Evolutionary conservation across 2,797 vertebrate species (phyloP).

Genomic region (Australoheros facetus): DNA sequence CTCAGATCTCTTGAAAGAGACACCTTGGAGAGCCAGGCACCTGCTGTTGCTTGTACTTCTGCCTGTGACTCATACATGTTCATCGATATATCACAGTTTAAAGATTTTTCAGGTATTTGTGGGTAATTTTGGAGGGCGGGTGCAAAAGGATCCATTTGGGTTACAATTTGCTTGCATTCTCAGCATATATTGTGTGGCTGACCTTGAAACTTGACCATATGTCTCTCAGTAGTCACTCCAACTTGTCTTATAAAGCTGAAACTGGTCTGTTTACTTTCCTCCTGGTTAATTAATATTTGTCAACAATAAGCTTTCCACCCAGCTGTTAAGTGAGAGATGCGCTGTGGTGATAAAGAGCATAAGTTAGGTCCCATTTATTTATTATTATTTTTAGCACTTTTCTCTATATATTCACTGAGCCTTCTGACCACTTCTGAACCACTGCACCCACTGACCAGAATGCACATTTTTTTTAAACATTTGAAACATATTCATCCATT

Average conservation of each 20-base stretch:
- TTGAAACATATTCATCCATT: neutral
- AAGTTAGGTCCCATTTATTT: neutral
- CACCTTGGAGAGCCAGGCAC: slow-evolving; percentile 15
- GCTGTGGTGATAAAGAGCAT: neutral
- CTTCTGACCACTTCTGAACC: neutral
- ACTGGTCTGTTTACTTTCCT: neutral
- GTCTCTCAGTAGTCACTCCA: neutral
- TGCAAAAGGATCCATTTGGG: neutral
- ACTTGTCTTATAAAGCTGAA: neutral
- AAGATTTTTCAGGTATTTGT: neutral
- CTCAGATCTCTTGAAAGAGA: slow-evolving; percentile 14
- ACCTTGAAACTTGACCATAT: neutral
- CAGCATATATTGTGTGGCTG: neutral
- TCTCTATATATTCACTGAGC: neutral
- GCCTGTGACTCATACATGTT: neutral
- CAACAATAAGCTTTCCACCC: neutral
- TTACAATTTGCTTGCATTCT: neutral
- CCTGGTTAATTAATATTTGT: accelerated
- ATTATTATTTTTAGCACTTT: neutral
- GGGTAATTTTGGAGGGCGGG: neutral
- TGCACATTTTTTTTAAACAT: neutral
- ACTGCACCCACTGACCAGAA: neutral
- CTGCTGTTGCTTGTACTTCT: neutral
- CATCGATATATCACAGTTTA: neutral
- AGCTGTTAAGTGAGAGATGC: neutral